A percentile compares a stretch with the other conserved stretches of the same genome.
These are phyloP conservation scores for Turnix velox DNA, from an alignment of 2,113 vertebrate genomes.

Conservation along the genomic window DNA sequence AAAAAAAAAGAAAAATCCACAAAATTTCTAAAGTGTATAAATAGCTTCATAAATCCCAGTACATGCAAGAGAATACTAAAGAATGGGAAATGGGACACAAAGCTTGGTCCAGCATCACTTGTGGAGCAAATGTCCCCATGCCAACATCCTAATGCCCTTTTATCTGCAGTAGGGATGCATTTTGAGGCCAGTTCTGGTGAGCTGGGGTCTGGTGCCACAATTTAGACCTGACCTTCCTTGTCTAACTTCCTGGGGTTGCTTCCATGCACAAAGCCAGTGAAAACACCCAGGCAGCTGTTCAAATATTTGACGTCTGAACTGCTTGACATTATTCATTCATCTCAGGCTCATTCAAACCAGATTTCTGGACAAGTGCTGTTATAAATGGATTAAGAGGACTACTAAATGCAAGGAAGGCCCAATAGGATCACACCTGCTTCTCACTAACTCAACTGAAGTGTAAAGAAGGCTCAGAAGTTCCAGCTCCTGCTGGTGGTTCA, in stretches of 20 bases:
- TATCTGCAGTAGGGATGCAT: neutral
- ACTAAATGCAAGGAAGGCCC: slow-evolving; percentile 41
- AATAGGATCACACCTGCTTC: slow-evolving; percentile 70
- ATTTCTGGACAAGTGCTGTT: slow-evolving; percentile 76
- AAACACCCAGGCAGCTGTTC: slow-evolving; percentile 79
- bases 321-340: slow-evolving; percentile 80
- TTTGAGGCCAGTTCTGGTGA: neutral
- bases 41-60: neutral
- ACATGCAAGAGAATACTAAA: neutral
- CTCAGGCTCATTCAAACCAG: slow-evolving; percentile 73
- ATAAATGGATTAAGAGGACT: slow-evolving; percentile 73
- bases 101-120: neutral
- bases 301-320: slow-evolving; percentile 84
- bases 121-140: accelerated
- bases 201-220: slow-evolving; percentile 7
- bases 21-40: neutral
- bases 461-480: slow-evolving; percentile 39
- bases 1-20: neutral
- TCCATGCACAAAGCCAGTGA: slow-evolving; percentile 72
- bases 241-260: slow-evolving; percentile 67
- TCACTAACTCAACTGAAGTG: slow-evolving; percentile 15
- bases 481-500: neutral
- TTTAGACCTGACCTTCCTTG: slow-evolving; percentile 42
- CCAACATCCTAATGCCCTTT: neutral
- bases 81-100: neutral